These are phyloP conservation scores for Margarornis squamiger DNA, from an alignment of 2,797 vertebrate genomes.

Conservation along the genomic window DNA sequence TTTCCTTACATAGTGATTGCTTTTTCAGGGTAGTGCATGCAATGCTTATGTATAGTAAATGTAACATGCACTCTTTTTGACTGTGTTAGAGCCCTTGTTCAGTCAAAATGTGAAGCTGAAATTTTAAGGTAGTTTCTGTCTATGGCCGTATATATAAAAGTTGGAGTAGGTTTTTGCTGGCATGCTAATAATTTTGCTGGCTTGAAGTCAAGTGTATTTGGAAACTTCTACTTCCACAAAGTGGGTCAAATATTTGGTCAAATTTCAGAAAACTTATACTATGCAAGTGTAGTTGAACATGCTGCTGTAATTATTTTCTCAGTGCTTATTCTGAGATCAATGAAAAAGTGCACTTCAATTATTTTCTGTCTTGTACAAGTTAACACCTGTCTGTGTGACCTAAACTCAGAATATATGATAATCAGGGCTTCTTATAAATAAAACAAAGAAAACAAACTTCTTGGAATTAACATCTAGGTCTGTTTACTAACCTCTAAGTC, in stretches of 20 bases:
- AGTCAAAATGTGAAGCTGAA: not conserved
- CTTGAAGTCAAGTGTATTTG: not conserved
- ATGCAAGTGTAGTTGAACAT: not conserved
- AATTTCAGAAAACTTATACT: not conserved
- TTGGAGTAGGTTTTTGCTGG: not conserved
- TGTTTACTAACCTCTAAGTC: conserved; percentile 47
- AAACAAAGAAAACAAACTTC: conserved; percentile 7
- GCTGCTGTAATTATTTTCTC: not conserved
- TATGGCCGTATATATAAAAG: not conserved
- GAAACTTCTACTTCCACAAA: not conserved
- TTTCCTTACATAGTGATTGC: not conserved
- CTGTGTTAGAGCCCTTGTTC: not conserved
- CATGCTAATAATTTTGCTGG: not conserved
- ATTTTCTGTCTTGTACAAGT: conserved; percentile 12
- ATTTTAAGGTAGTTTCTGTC: not conserved
- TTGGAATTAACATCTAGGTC: conserved; percentile 44
- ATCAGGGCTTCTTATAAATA: conserved; percentile 3
- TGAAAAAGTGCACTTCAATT: not conserved
- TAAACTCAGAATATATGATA: conserved; percentile 21
- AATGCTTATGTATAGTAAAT: not conserved
- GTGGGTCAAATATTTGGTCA: not conserved
- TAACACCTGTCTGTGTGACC: conserved; percentile 5
- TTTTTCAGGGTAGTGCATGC: not conserved
- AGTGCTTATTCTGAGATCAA: not conserved
- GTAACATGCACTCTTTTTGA: not conserved